Base-by-base conservation (phyloP, 1,140 invertebrate species). In the Papilio glaucus region DNA sequence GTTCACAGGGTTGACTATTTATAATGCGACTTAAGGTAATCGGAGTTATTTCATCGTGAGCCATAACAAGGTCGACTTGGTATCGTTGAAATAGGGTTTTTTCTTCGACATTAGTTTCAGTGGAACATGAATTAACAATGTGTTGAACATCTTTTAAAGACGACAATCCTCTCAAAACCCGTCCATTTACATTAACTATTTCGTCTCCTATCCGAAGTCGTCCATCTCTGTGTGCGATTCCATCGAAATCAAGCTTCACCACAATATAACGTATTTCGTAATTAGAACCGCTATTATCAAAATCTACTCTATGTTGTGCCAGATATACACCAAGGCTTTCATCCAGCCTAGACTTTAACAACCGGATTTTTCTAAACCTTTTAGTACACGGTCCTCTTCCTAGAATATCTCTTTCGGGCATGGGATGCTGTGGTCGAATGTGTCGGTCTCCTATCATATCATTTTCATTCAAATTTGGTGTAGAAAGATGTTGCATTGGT, bases 101-200 rank as follows among this genome's bases (percentile, higher is more conserved):
- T 73, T 93, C 87, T 82, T 93, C 90, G 10, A 81, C 67, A 15
- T 85, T 84, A 61, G 91, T 85, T 86, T 94, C 90, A 26, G 91
- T 89, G 13, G 93, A 94, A 82, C 92, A 94, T 63, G 91, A 93
- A 80, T 94, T 94, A 15, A 94, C 89, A 62, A 94, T 93, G 72
- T 93, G 85, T 75, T 95, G 95, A 13, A 95, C 95, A 80, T 95
- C 94, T 83, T 94, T 94, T 38, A 95, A 84, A n/a, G 94, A 96
- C 65, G 95, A 95, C 70, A 98, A 92, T 0, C 96, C 97, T 62
- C 96, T 94, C 72, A 98, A 91, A 74, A 97, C 95, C 82, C 95
- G 95, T 1, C 97, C 97, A 87, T 98, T 98, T 8, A 98, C 97
- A 88, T 97, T 97, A 13, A 98, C 95, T 71, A 98, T 96, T 93